Percentiles rank a stretch among this genome's conserved stretches.
These are phyloP conservation scores for Carterocephalus palaemon DNA, from an alignment of 2,888 invertebrate species.

Conservation along the genomic window DNA sequence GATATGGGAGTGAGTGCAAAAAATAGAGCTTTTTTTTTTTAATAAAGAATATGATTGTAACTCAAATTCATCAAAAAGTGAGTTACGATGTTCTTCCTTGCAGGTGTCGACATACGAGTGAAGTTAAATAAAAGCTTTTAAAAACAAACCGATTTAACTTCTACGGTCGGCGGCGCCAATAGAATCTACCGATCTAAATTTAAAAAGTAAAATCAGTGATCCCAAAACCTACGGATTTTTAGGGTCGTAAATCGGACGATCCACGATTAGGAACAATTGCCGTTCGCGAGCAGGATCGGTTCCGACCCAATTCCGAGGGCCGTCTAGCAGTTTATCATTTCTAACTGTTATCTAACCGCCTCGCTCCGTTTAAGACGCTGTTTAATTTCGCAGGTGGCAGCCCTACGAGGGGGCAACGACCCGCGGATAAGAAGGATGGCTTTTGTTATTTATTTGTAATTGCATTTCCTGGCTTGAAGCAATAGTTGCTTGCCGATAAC, in stretches of 20 bases:
- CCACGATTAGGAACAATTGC: conserved; percentile 12
- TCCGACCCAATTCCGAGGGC: conserved; percentile 50
- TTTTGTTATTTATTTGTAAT: conserved; percentile 19
- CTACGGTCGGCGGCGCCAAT: no score
- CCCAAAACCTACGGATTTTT: background rate
- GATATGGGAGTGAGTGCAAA: no score
- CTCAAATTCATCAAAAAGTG: no score
- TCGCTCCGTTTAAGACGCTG: conserved; percentile 49
- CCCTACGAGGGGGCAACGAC: conserved; percentile 33
- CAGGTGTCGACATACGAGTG: no score
- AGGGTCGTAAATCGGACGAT: conserved; percentile 5
- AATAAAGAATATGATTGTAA: no score
- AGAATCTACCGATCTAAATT: no score
- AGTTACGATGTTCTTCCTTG: no score
- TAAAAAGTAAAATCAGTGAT: no score
- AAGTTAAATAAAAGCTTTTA: no score
- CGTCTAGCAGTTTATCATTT: conserved; percentile 54
- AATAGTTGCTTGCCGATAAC: no score
- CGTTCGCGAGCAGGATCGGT: conserved; percentile 37
- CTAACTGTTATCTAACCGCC: conserved; percentile 53
- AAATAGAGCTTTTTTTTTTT: no score
- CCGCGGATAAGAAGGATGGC: conserved; percentile 10
- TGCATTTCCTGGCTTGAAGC: conserved; percentile 22
- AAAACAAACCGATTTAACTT: no score
- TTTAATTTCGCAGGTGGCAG: conserved; percentile 46